Percentiles rank a stretch among this genome's conserved stretches.
Conservation (phyloP, 2,888 invertebrate genomes). For the Lasioglossum leucozonium region DNA sequence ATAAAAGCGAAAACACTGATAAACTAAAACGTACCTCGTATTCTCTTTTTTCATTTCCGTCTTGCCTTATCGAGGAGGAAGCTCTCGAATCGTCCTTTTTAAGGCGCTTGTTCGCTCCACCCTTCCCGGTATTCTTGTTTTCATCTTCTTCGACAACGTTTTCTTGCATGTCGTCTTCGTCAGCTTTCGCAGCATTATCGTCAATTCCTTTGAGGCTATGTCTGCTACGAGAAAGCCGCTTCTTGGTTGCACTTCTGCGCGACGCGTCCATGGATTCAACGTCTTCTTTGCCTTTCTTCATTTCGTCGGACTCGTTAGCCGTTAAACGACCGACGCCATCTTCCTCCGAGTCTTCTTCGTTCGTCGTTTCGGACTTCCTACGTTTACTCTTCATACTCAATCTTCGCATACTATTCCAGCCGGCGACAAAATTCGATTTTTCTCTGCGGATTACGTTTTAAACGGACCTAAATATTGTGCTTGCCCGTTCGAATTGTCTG, state of each 20-base stretch:
- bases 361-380: conserved; percentile 78
- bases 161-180: conserved; percentile 52
- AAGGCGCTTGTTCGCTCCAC: conserved; percentile 70
- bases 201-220: conserved; percentile 41
- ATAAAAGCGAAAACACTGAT: not conserved
- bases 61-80: conserved; percentile 79
- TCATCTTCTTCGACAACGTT: conserved; percentile 67
- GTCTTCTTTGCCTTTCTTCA: conserved; percentile 74
- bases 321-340: conserved; percentile 77
- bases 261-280: conserved; percentile 69
- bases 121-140: conserved; percentile 73
- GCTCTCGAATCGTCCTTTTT: conserved; percentile 76
- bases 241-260: conserved; percentile 58
- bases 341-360: conserved; percentile 80
- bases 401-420: conserved; percentile 78
- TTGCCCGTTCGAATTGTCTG: not conserved
- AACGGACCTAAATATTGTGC: not conserved
- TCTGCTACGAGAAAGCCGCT: conserved; percentile 71
- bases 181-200: conserved; percentile 72
- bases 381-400: conserved; percentile 81
- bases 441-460: not conserved
- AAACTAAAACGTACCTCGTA: conserved; percentile 85
- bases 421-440: conserved; percentile 1
- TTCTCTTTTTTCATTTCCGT: conserved; percentile 84
- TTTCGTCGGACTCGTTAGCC: conserved; percentile 62